Evolutionary conservation across 2,888 invertebrate species (phyloP).

Genomic region (Troides aeacus): DNA sequence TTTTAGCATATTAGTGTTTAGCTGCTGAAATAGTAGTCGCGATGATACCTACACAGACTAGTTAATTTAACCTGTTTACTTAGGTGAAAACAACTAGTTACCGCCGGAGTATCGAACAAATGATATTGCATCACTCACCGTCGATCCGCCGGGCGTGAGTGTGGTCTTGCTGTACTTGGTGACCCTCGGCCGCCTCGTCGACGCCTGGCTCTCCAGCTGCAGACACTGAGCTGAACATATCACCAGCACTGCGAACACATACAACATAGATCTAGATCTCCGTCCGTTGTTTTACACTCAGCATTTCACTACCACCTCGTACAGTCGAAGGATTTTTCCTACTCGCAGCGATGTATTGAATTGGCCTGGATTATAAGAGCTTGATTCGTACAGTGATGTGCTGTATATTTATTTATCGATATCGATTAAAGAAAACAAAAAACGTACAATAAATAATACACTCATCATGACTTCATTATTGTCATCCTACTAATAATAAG

Average conservation of each 20-base stretch:
- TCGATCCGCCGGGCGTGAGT: constrained; percentile 64
- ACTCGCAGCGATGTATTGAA: constrained; percentile 11
- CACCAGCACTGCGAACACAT: constrained; percentile 66
- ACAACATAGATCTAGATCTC: constrained; percentile 47
- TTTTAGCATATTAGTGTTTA: too few species aligned
- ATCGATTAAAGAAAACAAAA: neutral
- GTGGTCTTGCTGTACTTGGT: constrained; percentile 83
- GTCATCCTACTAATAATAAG: neutral
- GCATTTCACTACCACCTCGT: constrained; percentile 9
- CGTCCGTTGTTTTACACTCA: constrained; percentile 1
- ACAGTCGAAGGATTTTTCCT: constrained; percentile 17
- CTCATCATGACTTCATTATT: neutral
- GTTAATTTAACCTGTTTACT: neutral
- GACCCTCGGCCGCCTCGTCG: constrained; percentile 82
- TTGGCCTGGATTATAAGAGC: constrained; percentile 22
- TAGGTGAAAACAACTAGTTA: too few species aligned
- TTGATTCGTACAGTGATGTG: constrained; percentile 26
- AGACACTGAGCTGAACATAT: constrained; percentile 69
- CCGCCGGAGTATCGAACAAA: neutral
- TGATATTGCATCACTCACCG: constrained; percentile 48
- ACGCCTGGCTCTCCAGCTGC: constrained; percentile 80
- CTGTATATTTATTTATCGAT: constrained; percentile 8
- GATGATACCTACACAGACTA: too few species aligned
- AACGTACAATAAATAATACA: too few species aligned
- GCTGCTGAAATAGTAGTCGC: too few species aligned